Evolutionary conservation across 1,140 invertebrate genomes (phyloP), one percentile per base, ranked within the genome.

Genomic region (Megalonaias nervosa): DNA sequence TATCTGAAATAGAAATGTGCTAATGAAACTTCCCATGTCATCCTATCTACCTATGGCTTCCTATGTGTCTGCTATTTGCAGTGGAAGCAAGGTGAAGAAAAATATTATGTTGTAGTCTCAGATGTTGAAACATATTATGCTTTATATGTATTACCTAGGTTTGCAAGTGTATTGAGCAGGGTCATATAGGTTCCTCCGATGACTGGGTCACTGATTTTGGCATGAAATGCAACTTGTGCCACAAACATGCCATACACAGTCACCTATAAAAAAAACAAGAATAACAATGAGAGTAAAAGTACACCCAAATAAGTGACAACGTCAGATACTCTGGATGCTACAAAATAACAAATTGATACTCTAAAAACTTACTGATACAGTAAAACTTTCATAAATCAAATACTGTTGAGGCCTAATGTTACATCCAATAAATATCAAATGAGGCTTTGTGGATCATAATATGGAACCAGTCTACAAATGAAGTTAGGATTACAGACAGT

Each of bases 101-200:
- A 48, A 13, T 48, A 62, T 31, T 69, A 16, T 15, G 14, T 12
- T 58, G 26, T n/a, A 12, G 26, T 26, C 17, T 38, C 31, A 55
- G 2, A 61, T 15, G 16, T 17, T 64, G 5, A 67, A 9, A 74
- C 5, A 58, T 55, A 31, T 14, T 48, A 31, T 31, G 26, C 38
- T 9, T 48, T 6, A 48, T 61, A 0, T 66, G 13, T 80, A 84
- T 83, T 77, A 90, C 90, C 99, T 55, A 99, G 92, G 93, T 99
- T 99, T 56, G 94, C 94, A 14, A 99, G 91, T 0, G 99, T 99
- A 88, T 99, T 99, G 3, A 99, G 92, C 64, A 99, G 92, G 1
- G 99, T 99, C 99, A 99, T 99, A 89, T 99, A 99, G 0, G 98
- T 99, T 31, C 98, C 99, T 23, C 99, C 99, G 13, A 99, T 96